Evolutionary conservation across 2,113 vertebrate genomes (phyloP), one percentile per base, ranked within the genome.

Genomic region (Anas platyrhynchos): DNA sequence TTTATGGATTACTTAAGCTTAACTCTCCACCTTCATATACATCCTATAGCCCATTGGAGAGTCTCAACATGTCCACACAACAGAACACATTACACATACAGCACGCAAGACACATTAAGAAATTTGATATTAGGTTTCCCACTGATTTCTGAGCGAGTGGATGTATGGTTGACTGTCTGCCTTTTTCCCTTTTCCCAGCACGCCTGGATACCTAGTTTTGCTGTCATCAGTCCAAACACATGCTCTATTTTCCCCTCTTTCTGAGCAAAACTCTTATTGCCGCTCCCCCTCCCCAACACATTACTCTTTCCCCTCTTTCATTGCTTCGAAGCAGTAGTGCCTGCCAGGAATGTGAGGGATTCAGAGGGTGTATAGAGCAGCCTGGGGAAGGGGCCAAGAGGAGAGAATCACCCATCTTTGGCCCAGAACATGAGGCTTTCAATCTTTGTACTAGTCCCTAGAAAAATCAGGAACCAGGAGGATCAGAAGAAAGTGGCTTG

Each of bases 131-230:
- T 84, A 59, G 48, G 69, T 92, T 95, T 95, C 88, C 73, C 77
- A 72, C 90, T 89, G 93, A 74, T 89, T 95, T 85, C 55, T 96
- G 87, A 95, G 82, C 43, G 54, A 91, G 84, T 91, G 62, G 74
- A 84, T 84, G 41, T 91, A 81, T 0, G 3, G 73, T 69, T 56
- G 59, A 93, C 90, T 96, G 79, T 82, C 95, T 95, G 90, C 73
- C 85, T 90, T 95, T 63, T 95, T 86, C 73, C 80, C 34, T 88
- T 86, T 95, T 86, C 95, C 88, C 90, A 94, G 86, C 93, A 90
- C 7, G 48, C 86, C 66, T 87, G 88, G 93, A 95, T 96, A 91
- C 78, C 74, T 97, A 96, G 93, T 96, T 97, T 90, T 92, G 91
- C 94, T 94, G 93, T 96, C 94, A 96, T 82, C 44, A 83, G 55